Base-by-base conservation (phyloP, 2,113 vertebrate genomes). In the Osmerus eperlanus region DNA sequence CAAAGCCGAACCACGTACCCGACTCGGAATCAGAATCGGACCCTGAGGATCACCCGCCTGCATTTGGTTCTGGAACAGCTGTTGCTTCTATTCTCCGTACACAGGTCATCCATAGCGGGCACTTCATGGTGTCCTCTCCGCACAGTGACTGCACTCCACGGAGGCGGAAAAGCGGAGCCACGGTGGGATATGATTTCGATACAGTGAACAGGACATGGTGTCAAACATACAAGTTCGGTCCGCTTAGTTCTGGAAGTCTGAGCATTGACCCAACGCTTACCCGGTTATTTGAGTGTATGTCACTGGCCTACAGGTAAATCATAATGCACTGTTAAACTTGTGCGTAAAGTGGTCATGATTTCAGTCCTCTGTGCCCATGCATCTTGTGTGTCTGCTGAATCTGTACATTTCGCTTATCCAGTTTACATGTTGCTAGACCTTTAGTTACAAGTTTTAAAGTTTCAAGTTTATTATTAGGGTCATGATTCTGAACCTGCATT, bases 111-210 rank as follows among this genome's bases (percentile, higher is more conserved):
- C 97, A 99, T 90, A 99, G 97, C 63, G 97, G 97, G 0, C 97
- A 99, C 89, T 99, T 99, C 87, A 99, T 99, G 97, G 95, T 98
- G 81, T 99, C 97, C 0, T 97, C 96, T 0, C 97, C 97, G 0
- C 97, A 99, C 92, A 94, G 92, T 36, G 96, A 99, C 83, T 87
- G 91, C 0, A 68, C 88, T 56, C 83, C 91, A 58, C 93, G 95
- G 51, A 80, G 92, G 32, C 83, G 90, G 36, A 92, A 82, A 67
- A 91, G 88, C 65, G 85, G 56, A 18, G 62, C 75, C 0, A 65
- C 87, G 1, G 72, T 68, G 36, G 73, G 72, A 1, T 91, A 89
- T 25, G 92, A 91, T 81, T 91, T 91, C 15, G 91, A 92, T 76
- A 93, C 87, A 15, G 91, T 90, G 65, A 92, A 90, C 88, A 0